Base-by-base conservation (phyloP, 2,113 vertebrate species). In the Orcinus orca region DNA sequence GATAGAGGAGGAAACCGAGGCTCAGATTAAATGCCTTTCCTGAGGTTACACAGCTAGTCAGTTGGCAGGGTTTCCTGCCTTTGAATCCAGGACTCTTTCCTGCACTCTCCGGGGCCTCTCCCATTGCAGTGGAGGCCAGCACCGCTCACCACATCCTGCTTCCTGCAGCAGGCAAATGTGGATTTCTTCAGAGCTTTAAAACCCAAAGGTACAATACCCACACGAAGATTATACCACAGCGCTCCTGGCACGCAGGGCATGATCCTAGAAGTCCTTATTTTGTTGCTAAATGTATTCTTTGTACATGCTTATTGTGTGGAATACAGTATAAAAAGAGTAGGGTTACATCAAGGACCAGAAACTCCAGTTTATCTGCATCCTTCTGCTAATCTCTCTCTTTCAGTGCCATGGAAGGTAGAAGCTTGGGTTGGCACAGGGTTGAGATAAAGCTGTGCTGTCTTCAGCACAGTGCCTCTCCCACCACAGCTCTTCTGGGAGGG, bases 261-360 rank as follows among this genome's bases (percentile, higher is more conserved):
- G 14, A 41, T n/a, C 38, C 79, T 60, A 36, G 55, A 96, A 94
- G 84, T 84, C 31, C 36, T 93, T 41, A 86, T 82, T 88, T 92
- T 88, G 76, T 83, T 90, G 73, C 36, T 93, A 95, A 96, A 88
- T 96, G 31, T 47, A 50, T 26, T 92, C 71, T 76, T 58, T 68
- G 44, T 76, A 47, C 26, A 29, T 58, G 55, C 81, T 93, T 89
- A 14, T 80, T 95, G 73, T 55, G 47, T 95, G 55, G 68, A 83
- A 70, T 44, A 80, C 7, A 47, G 41, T 80, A 71, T 89, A 17
- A 87, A 91, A 79, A 83, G 74, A 94, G 23, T 33, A 44, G 62
- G 58, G 50, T 89, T 82, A 31, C n/a, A 82, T 50, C 89, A 94
- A 94, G 41, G 21, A n/a, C 76, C 50, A 14, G 18, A 10, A 77